Percentiles rank a stretch among this genome's conserved stretches.
Evolutionary conservation across 2,797 vertebrate genomes (phyloP).

Genomic region (Poeciliopsis infans): DNA sequence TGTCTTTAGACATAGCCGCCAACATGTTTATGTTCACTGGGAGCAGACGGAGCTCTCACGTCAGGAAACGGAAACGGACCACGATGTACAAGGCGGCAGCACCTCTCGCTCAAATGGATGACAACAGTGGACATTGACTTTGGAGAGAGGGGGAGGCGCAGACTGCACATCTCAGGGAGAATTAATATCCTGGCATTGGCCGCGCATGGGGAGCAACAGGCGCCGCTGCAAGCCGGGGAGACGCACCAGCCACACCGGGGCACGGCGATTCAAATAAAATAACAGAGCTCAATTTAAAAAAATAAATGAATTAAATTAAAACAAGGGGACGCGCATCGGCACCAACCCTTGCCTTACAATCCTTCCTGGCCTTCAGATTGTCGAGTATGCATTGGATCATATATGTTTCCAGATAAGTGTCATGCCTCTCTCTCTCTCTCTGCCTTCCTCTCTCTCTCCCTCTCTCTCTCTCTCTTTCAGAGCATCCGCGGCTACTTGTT

Average conservation of each 20-base stretch:
- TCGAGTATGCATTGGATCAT: constrained; percentile 27
- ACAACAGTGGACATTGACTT: constrained; percentile 62
- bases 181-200: constrained; percentile 63
- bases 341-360: constrained; percentile 29
- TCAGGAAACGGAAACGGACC: constrained; percentile 7
- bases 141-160: constrained; percentile 48
- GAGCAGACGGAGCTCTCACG: constrained; percentile 20
- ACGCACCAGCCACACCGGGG: constrained; percentile 68
- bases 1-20: constrained; percentile 11
- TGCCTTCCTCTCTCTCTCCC: background rate
- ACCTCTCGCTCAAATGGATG: constrained; percentile 68
- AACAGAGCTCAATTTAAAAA: background rate
- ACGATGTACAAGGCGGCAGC: constrained; percentile 36
- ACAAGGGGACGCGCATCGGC: constrained; percentile 25
- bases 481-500: constrained; percentile 41
- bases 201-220: constrained; percentile 71
- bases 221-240: constrained; percentile 60
- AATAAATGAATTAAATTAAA: background rate
- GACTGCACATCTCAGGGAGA: constrained; percentile 58
- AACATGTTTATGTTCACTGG: background rate
- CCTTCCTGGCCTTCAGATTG: background rate
- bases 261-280: constrained; percentile 46
- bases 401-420: constrained; percentile 23
- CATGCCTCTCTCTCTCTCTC: constrained; percentile 6
- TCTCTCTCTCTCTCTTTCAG: background rate